Evolutionary conservation across 1,140 invertebrate genomes (phyloP).

Genomic region (Microplitis mediator): DNA sequence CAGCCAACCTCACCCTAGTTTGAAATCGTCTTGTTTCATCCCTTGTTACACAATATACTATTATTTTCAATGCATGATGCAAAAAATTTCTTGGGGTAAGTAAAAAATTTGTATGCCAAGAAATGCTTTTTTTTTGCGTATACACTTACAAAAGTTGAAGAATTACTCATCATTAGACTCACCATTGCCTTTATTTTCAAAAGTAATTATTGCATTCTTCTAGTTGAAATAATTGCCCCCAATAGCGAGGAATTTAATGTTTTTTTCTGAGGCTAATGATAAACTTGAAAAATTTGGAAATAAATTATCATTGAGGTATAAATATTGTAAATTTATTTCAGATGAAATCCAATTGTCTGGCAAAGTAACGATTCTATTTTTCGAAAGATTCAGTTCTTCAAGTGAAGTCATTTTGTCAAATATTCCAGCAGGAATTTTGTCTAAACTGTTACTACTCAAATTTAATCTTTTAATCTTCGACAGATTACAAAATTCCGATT

Average conservation of each 20-base stretch:
- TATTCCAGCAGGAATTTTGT: not conserved
- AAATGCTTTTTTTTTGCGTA: too few relatives aligned
- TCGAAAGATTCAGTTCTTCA: not conserved
- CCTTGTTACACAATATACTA: too few relatives aligned
- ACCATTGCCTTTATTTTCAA: too few relatives aligned
- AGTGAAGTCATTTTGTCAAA: not conserved
- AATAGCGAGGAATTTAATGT: slow-evolving; percentile 2
- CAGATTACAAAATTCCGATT: not conserved
- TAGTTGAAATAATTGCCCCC: slow-evolving; percentile 21
- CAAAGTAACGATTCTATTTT: not conserved
- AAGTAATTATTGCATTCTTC: not conserved
- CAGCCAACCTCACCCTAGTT: too few relatives aligned
- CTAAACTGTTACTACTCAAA: not conserved
- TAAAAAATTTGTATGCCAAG: too few relatives aligned
- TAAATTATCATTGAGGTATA: not conserved
- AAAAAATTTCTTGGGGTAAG: too few relatives aligned
- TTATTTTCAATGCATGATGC: too few relatives aligned
- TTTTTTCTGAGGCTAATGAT: slow-evolving; percentile 22
- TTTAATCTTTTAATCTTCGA: not conserved
- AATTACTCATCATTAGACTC: too few relatives aligned
- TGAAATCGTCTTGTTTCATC: too few relatives aligned
- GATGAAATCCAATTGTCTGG: not conserved
- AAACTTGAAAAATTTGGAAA: not conserved
- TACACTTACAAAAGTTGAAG: too few relatives aligned
- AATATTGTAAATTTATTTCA: not conserved